A percentile compares a stretch with the other conserved stretches of the same genome.
These are phyloP conservation scores for Strix occidentalis DNA, from an alignment of 2,797 vertebrate species.

Conservation along the genomic window DNA sequence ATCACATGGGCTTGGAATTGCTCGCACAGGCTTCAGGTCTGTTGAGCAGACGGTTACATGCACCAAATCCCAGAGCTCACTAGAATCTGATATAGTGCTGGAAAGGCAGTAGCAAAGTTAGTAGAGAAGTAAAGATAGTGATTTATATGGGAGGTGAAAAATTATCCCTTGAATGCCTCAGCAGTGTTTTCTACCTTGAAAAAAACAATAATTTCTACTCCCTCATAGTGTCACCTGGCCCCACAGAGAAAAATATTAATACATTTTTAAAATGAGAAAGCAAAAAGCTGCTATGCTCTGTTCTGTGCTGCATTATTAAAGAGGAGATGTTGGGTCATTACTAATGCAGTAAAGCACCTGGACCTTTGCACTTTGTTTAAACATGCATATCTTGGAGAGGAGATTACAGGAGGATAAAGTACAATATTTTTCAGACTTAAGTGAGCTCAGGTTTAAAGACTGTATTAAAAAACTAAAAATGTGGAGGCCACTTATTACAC, in stretches of 20 bases:
- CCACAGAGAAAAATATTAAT: neutral
- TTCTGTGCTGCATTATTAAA: slow-evolving; percentile 5
- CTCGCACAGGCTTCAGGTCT: neutral
- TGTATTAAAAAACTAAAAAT: neutral
- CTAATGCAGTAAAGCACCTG: slow-evolving; percentile 29
- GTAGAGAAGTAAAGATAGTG: neutral
- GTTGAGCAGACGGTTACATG: neutral
- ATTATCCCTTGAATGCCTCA: neutral
- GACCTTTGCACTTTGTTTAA: slow-evolving; percentile 55
- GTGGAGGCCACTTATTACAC: neutral
- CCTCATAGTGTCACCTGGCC: neutral
- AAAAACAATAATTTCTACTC: neutral
- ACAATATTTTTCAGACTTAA: slow-evolving; percentile 16
- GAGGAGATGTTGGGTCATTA: slow-evolving; percentile 10
- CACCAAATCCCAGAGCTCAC: neutral
- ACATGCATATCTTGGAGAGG: neutral
- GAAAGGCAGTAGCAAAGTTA: neutral
- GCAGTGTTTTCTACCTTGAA: neutral
- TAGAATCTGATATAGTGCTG: neutral
- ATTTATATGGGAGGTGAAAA: neutral
- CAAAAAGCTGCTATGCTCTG: neutral
- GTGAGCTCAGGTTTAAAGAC: neutral
- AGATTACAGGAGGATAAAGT: slow-evolving; percentile 40
- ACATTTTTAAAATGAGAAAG: slow-evolving; percentile 12
- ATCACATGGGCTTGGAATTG: neutral